Evolutionary conservation across 2,113 vertebrate species (phyloP).

Genomic region (Etia nguti): DNA sequence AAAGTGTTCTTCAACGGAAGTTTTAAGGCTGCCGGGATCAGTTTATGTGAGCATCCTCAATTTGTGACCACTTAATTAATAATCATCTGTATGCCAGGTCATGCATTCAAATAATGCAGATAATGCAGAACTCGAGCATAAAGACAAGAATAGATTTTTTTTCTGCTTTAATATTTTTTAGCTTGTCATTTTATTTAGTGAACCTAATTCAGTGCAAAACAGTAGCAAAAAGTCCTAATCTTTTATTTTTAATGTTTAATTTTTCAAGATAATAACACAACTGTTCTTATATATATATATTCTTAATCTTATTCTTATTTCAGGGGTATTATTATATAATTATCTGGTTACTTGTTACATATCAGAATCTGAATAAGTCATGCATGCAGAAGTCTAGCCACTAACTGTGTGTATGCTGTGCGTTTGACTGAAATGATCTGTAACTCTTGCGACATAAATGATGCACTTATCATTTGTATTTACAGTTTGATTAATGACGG

Average conservation of each 20-base stretch:
- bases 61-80: neutral
- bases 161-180: neutral
- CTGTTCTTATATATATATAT: neutral
- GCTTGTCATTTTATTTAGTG: neutral
- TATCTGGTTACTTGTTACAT: neutral
- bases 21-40: slow-evolving; percentile 4
- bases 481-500: slow-evolving; percentile 33
- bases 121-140: neutral
- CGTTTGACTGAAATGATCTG: neutral
- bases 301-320: neutral
- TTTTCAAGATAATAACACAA: neutral
- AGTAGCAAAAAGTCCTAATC: neutral
- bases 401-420: neutral
- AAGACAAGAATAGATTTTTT: neutral
- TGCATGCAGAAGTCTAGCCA: neutral
- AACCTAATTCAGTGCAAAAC: neutral
- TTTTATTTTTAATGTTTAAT: neutral
- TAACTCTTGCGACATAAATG: slow-evolving; percentile 9
- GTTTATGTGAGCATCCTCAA: neutral
- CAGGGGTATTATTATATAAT: neutral
- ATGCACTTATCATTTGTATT: slow-evolving; percentile 8
- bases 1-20: slow-evolving; percentile 9
- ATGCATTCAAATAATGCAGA: neutral
- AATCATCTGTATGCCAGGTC: neutral
- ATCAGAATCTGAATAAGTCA: neutral